A percentile compares a stretch with the other conserved stretches of the same genome.
Conservation (phyloP, 1,140 invertebrate genomes). For the Trichomalopsis sarcophagae region DNA sequence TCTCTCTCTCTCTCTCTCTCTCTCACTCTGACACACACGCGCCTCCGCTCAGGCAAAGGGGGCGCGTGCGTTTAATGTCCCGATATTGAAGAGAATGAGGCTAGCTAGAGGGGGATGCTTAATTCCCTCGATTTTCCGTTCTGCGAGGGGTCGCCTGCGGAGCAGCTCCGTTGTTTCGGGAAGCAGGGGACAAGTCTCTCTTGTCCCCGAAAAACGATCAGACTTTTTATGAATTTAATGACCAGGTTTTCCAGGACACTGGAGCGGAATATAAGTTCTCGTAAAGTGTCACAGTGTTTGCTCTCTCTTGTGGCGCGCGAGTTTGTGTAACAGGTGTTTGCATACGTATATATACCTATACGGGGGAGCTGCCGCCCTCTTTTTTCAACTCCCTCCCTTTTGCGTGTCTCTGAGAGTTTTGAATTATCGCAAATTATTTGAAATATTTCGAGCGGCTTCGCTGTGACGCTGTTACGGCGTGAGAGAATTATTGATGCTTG, state of each 20-base stretch:
- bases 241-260: conserved; percentile 4
- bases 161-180: background rate
- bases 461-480: too few relatives aligned
- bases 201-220: background rate
- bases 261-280: conserved; percentile 17
- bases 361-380: too few relatives aligned
- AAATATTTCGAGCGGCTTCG: too few relatives aligned
- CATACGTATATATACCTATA: background rate
- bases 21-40: too few relatives aligned
- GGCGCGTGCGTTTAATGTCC: background rate
- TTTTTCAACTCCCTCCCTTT: too few relatives aligned
- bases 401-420: too few relatives aligned
- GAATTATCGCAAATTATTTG: too few relatives aligned
- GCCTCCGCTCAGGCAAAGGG: background rate
- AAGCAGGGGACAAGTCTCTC: background rate
- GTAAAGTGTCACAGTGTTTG: conserved; percentile 11
- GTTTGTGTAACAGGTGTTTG: background rate
- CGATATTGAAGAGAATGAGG: background rate
- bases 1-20: too few relatives aligned
- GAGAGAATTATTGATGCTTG: too few relatives aligned
- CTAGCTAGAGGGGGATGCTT: background rate
- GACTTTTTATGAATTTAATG: conserved; percentile 15
- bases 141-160: background rate
- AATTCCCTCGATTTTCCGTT: background rate
- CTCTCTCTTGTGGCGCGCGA: background rate